These are phyloP conservation scores for Nyctibius grandis DNA, from an alignment of 2,797 vertebrate genomes.

Conservation along the genomic window DNA sequence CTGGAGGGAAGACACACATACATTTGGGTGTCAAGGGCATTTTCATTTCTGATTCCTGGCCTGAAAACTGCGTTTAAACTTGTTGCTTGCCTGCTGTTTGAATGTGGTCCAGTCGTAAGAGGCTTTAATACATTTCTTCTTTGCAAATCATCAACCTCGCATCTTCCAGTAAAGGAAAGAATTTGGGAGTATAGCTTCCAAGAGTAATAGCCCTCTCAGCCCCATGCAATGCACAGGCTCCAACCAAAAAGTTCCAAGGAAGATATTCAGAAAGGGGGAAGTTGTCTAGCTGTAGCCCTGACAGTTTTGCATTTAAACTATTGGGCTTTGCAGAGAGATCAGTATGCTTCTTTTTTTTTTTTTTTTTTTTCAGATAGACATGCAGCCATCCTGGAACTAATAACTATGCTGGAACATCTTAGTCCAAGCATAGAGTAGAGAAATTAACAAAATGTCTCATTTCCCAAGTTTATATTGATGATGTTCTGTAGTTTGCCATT, in stretches of 20 bases:
- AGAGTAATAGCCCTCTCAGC: slow-evolving; percentile 31
- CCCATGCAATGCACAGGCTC: not conserved
- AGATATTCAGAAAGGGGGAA: slow-evolving; percentile 9
- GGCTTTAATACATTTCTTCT: slow-evolving; percentile 42
- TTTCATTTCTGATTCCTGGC: slow-evolving; percentile 24
- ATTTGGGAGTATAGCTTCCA: slow-evolving; percentile 44
- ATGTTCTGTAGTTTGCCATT: not conserved
- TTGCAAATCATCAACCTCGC: slow-evolving; percentile 53
- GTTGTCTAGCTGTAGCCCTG: not conserved
- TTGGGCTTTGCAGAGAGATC: not conserved
- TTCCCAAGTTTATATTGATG: not conserved
- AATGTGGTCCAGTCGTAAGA: slow-evolving; percentile 35
- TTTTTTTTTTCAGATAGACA: not conserved
- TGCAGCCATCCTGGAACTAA: not conserved
- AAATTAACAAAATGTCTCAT: not conserved
- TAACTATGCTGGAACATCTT: not conserved
- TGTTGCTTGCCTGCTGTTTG: slow-evolving; percentile 52
- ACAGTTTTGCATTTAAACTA: not conserved
- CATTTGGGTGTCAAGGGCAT: not conserved
- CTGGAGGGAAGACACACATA: not conserved
- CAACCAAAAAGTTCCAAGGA: slow-evolving; percentile 16
- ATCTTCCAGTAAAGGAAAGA: slow-evolving; percentile 59
- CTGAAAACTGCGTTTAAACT: slow-evolving; percentile 25
- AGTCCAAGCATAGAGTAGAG: not conserved
- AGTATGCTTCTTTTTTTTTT: not conserved